Conservation (phyloP, 2,113 vertebrate species). For the Corapipo altera region DNA sequence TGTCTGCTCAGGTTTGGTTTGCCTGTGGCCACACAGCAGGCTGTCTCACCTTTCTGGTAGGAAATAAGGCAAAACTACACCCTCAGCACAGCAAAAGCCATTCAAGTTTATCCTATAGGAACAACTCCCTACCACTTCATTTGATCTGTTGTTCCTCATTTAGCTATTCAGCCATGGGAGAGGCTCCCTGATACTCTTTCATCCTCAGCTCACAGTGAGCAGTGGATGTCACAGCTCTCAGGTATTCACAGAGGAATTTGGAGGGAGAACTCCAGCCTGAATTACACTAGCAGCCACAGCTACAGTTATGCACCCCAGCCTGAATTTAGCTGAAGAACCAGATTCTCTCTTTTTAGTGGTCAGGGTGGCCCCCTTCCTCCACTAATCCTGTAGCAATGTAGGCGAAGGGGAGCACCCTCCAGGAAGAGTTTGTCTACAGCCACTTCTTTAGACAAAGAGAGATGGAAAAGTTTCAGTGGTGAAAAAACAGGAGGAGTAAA, state of each 20-base stretch:
- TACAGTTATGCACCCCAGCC: not conserved
- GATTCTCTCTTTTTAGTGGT: not conserved
- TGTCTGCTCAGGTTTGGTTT: not conserved
- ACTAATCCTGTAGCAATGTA: not conserved
- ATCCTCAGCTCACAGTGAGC: not conserved
- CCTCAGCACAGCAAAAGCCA: not conserved
- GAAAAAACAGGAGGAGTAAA: not conserved
- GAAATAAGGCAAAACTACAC: not conserved
- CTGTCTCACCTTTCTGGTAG: not conserved
- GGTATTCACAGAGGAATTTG: accelerated
- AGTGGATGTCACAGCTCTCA: not conserved
- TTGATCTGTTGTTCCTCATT: not conserved
- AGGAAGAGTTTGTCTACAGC: not conserved
- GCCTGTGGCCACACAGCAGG: not conserved
- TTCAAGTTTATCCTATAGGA: not conserved
- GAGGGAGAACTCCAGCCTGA: not conserved
- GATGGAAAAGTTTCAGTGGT: not conserved
- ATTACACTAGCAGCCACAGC: not conserved
- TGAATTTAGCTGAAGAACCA: not conserved
- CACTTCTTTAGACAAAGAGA: not conserved
- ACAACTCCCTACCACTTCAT: not conserved
- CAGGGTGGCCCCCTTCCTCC: not conserved
- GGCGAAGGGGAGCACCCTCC: not conserved
- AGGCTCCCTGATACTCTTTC: not conserved
- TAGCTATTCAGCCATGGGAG: not conserved